phyloP scores from a whole-genome alignment of 2,797 vertebrate genomes.

The Diglossa cyanea region DNA sequence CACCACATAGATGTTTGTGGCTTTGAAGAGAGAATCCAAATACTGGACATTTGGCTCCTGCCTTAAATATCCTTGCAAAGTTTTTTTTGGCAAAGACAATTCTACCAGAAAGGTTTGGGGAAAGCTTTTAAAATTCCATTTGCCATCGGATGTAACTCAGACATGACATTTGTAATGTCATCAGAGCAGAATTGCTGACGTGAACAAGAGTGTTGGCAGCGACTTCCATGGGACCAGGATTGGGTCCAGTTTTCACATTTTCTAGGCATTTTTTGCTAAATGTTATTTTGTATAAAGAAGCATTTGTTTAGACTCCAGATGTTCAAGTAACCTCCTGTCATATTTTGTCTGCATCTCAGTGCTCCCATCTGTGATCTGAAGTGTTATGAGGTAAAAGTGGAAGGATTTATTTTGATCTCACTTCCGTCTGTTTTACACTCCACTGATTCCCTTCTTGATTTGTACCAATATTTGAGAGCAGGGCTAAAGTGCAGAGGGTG shows the following conservation, averaged over 20 bases:
- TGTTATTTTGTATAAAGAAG: slow-evolving; percentile 13
- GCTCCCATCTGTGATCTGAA: slow-evolving; percentile 37
- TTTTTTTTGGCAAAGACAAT: slow-evolving; percentile 29
- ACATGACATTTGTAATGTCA: slow-evolving; percentile 35
- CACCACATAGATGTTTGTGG: not conserved
- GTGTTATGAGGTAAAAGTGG: slow-evolving; percentile 14
- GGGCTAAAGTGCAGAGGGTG: not conserved
- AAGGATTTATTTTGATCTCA: slow-evolving; percentile 53
- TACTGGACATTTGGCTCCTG: not conserved
- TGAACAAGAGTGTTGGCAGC: not conserved
- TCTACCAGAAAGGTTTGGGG: not conserved
- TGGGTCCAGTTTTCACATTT: slow-evolving; percentile 30
- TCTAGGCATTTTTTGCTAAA: slow-evolving; percentile 23
- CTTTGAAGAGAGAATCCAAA: slow-evolving; percentile 11
- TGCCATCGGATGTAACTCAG: slow-evolving; percentile 11
- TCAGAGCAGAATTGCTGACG: slow-evolving; percentile 10
- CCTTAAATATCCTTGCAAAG: not conserved
- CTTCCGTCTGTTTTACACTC: slow-evolving; percentile 35
- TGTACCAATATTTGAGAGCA: not conserved
- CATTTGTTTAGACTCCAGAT: slow-evolving; percentile 61
- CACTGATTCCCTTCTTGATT: not conserved
- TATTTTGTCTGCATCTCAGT: slow-evolving; percentile 46
- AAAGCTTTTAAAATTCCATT: slow-evolving; percentile 37
- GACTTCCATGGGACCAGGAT: not conserved
- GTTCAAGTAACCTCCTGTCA: slow-evolving; percentile 41